Evolutionary conservation across 92 coral and sea anemone genomes (phyloP).

Genomic region (Phenganax marumi): DNA sequence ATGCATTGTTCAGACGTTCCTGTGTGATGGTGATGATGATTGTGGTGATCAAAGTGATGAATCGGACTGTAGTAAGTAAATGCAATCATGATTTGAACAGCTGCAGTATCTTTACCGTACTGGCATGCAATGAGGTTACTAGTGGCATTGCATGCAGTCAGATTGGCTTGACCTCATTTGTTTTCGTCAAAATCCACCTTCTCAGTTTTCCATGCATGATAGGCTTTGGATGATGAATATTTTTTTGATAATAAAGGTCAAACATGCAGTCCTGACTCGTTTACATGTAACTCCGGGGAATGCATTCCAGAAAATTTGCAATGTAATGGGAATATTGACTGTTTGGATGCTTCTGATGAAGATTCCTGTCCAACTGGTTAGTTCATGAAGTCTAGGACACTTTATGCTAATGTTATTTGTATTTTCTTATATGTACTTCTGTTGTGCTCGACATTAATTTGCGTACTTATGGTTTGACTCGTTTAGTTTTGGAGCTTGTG

Average conservation of each 20-base stretch:
- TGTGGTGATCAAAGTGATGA: conserved; percentile 88
- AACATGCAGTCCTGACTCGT: conserved; percentile 62
- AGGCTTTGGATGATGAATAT: background rate
- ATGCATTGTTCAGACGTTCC: conserved; percentile 60
- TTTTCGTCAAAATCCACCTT: no score
- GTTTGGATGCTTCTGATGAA: conserved; percentile 72
- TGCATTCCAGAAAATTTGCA: conserved; percentile 64
- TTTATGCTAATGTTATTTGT: background rate
- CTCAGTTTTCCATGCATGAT: no score
- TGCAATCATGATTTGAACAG: background rate
- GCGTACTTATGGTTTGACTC: no score
- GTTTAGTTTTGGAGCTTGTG: no score
- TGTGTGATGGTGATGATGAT: conserved; percentile 83
- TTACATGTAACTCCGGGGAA: conserved; percentile 70
- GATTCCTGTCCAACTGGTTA: conserved; percentile 58
- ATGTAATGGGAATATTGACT: conserved; percentile 67
- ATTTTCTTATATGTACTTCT: background rate
- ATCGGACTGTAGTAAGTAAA: conserved; percentile 57
- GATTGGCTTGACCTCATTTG: no score
- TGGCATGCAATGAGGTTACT: no score
- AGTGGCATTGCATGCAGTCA: no score
- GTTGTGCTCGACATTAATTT: no score
- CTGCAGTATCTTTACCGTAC: background rate
- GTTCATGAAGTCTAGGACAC: background rate
- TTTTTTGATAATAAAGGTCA: conserved; percentile 34